Conservation (phyloP, 1,140 invertebrate genomes). For the Eupeodes corollae region DNA sequence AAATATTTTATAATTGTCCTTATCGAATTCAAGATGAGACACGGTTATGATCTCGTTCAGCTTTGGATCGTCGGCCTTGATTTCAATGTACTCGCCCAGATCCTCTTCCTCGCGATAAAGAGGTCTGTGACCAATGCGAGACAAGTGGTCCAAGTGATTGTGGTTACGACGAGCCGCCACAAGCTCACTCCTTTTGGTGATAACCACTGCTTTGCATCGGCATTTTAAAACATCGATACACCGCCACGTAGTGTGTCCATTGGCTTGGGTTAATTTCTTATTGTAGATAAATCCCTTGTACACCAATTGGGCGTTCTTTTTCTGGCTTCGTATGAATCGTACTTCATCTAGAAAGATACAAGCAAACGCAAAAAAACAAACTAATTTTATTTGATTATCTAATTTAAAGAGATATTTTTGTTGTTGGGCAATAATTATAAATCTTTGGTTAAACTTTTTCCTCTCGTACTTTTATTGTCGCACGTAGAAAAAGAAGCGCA, state of each 20-base stretch:
- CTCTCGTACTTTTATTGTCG: too few species aligned
- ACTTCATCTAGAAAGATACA: too few species aligned
- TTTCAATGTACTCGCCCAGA: conserved; percentile 29
- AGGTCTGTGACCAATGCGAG: conserved; percentile 20
- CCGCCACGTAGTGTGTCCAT: conserved; percentile 31
- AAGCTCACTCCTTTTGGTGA: conserved; percentile 22
- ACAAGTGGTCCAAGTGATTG: conserved; percentile 20
- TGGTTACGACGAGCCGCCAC: conserved; percentile 19
- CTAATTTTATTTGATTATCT: too few species aligned
- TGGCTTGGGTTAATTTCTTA: conserved; percentile 31
- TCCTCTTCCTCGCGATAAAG: conserved; percentile 25
- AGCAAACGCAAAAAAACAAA: too few species aligned
- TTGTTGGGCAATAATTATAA: too few species aligned
- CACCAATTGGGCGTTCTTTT: conserved; percentile 30
- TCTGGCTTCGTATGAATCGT: conserved; percentile 29
- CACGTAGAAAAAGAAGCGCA: too few species aligned
- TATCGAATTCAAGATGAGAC: conserved; percentile 3
- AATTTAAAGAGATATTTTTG: too few species aligned
- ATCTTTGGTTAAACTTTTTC: too few species aligned
- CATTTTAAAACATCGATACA: conserved; percentile 26
- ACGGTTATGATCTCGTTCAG: conserved; percentile 25
- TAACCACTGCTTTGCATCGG: conserved; percentile 29
- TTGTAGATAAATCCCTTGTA: conserved; percentile 29
- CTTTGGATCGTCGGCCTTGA: conserved; percentile 24
- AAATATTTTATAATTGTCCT: background rate